These are phyloP conservation scores for Leptobrachium ailaonicum DNA, from an alignment of 2,113 vertebrate genomes.

Conservation along the genomic window DNA sequence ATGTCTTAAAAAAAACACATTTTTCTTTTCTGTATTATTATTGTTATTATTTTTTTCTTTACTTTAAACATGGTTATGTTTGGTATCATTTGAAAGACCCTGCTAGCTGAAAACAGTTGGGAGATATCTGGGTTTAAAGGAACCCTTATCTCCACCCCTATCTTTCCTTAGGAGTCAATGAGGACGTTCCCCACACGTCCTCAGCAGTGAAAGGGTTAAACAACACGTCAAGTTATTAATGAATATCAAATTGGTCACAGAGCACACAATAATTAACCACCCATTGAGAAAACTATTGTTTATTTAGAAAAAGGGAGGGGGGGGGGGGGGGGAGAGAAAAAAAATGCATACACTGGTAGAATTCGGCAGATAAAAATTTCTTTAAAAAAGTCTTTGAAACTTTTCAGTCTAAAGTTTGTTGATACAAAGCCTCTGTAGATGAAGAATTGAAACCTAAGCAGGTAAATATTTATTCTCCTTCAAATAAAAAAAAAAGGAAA, in stretches of 20 bases:
- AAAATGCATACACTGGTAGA: slow-evolving; percentile 94
- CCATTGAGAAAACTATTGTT: slow-evolving; percentile 98
- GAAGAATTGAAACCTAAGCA: slow-evolving; percentile 73
- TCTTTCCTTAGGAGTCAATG: too few species aligned
- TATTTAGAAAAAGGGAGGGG: slow-evolving; percentile 79
- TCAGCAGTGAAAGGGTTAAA: too few species aligned
- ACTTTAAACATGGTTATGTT: too few species aligned
- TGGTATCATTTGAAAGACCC: too few species aligned
- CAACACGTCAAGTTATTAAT: neutral
- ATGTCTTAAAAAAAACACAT: too few species aligned
- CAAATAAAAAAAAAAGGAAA: slow-evolving; percentile 71
- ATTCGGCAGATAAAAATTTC: slow-evolving; percentile 96
- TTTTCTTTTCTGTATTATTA: too few species aligned
- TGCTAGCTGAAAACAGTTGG: too few species aligned
- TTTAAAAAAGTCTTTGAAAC: slow-evolving; percentile 91
- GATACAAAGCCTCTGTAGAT: slow-evolving; percentile 83
- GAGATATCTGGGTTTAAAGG: too few species aligned
- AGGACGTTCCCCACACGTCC: too few species aligned
- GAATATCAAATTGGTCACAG: slow-evolving; percentile 63
- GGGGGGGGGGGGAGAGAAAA: too few species aligned
- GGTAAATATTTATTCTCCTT: slow-evolving; percentile 63
- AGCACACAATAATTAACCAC: slow-evolving; percentile 76
- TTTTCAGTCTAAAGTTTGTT: slow-evolving; percentile 77
- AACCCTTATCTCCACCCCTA: too few species aligned
- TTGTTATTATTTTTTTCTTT: too few species aligned